phyloP scores from a whole-genome alignment of 2,888 invertebrate genomes.

The Drosophila recens region DNA sequence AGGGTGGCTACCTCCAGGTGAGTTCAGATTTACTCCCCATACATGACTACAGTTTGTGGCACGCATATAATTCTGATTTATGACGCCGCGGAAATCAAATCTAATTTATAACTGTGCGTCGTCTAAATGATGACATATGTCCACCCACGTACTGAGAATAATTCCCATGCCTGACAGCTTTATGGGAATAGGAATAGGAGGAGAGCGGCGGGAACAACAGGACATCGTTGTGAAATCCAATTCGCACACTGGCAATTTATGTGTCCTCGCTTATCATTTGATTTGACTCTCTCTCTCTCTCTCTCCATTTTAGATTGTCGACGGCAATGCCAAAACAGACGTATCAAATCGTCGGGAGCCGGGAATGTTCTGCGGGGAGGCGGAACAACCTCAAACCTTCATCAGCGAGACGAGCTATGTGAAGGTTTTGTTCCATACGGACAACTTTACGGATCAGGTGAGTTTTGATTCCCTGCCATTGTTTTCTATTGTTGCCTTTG shows the following conservation, averaged over 20 bases:
- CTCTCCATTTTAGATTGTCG: constrained; percentile 90
- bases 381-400: constrained; percentile 96
- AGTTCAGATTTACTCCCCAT: constrained; percentile 9
- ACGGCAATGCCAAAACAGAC: constrained; percentile 95
- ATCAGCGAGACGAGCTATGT: constrained; percentile 97
- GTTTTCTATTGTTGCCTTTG: not conserved
- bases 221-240: constrained; percentile 35
- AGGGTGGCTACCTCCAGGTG: constrained; percentile 96
- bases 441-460: constrained; percentile 95
- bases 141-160: constrained; percentile 1
- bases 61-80: constrained; percentile 69
- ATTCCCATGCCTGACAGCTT: constrained; percentile 49
- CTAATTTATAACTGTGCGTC: constrained; percentile 75
- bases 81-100: constrained; percentile 69
- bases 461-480: constrained; percentile 24
- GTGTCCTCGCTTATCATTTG: constrained; percentile 46
- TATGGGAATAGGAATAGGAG: constrained; percentile 30
- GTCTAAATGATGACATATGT: constrained; percentile 79
- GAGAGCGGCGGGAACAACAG: not conserved
- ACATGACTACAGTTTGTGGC: not conserved
- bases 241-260: constrained; percentile 42
- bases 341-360: constrained; percentile 95
- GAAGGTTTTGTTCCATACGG: constrained; percentile 95
- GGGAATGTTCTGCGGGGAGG: constrained; percentile 96
- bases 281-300: constrained; percentile 28